A percentile compares a stretch with the other conserved stretches of the same genome.
These are phyloP conservation scores for Oxyruncus cristatus DNA, from an alignment of 2,113 vertebrate species.

Conservation along the genomic window DNA sequence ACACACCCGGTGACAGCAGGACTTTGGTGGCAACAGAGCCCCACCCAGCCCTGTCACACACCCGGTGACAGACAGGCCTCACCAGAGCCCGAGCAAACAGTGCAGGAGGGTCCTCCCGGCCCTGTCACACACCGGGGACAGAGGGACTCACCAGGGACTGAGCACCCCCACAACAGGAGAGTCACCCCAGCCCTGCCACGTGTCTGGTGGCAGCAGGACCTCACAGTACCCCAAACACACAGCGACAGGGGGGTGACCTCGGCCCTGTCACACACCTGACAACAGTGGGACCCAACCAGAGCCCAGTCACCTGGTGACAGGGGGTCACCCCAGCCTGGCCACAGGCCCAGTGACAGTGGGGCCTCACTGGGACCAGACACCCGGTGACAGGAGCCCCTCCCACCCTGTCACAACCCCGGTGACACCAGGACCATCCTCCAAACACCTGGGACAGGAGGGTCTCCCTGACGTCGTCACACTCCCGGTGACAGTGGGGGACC, in stretches of 20 bases:
- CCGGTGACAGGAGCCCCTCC: neutral
- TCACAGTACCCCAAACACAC: fast-evolving
- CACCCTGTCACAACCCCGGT: neutral
- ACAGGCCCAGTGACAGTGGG: neutral
- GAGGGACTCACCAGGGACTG: neutral
- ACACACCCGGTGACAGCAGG: neutral
- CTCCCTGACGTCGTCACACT: neutral
- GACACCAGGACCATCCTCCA: neutral
- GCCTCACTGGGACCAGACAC: neutral
- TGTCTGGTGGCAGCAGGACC: neutral
- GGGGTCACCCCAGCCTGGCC: neutral
- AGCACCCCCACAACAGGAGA: neutral
- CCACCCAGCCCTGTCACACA: neutral
- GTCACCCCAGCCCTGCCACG: neutral
- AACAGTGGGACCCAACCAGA: neutral
- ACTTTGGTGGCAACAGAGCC: neutral
- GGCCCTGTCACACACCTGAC: neutral
- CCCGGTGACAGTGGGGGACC: no score
- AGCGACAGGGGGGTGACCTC: neutral
- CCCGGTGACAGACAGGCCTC: neutral
- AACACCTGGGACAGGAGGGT: neutral
- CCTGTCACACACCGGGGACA: neutral
- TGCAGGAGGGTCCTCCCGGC: neutral
- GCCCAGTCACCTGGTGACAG: neutral
- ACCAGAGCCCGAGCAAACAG: neutral